Conservation (phyloP, 2,888 invertebrate species). For the Hirtodrosophila alboralis region DNA sequence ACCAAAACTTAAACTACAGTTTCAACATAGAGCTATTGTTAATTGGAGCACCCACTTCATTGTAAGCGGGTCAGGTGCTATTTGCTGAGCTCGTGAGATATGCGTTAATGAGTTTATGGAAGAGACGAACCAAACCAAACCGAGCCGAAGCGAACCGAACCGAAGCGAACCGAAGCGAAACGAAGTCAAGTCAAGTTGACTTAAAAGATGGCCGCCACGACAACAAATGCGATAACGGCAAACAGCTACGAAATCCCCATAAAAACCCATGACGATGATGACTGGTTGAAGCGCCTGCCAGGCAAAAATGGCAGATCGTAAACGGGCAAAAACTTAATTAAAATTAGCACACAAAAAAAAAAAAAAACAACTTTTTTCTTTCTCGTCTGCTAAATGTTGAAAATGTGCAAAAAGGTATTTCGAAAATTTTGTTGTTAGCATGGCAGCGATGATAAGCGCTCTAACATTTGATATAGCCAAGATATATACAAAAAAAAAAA, state of each 20-base stretch:
- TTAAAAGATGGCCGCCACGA: constrained; percentile 38
- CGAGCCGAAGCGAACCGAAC: not conserved
- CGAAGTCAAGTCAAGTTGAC: not conserved
- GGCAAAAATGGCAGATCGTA: constrained; percentile 54
- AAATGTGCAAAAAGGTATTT: not conserved
- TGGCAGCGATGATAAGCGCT: constrained; percentile 25
- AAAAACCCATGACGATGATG: constrained; percentile 61
- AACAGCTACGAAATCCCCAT: constrained; percentile 44
- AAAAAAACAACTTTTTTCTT: not conserved
- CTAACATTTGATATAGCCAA: constrained; percentile 1
- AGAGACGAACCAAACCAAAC: constrained; percentile 22
- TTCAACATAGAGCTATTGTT: not conserved
- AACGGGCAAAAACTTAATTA: constrained; percentile 43
- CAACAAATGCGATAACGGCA: constrained; percentile 45
- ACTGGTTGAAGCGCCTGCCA: constrained; percentile 26
- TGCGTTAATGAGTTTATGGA: constrained; percentile 62
- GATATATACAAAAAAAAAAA: constrained; percentile 1
- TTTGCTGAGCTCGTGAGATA: constrained; percentile 51
- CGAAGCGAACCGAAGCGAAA: constrained; percentile 2
- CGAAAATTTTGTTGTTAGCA: constrained; percentile 35
- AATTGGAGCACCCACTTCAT: not conserved
- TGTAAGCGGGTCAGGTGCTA: constrained; percentile 33
- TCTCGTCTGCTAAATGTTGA: not conserved
- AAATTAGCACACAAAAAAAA: constrained; percentile 49
- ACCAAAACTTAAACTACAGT: too few species aligned